A percentile compares a stretch with the other conserved stretches of the same genome.
These are phyloP conservation scores for Pseudopipra pipra DNA, from an alignment of 2,113 vertebrate species.

Conservation along the genomic window DNA sequence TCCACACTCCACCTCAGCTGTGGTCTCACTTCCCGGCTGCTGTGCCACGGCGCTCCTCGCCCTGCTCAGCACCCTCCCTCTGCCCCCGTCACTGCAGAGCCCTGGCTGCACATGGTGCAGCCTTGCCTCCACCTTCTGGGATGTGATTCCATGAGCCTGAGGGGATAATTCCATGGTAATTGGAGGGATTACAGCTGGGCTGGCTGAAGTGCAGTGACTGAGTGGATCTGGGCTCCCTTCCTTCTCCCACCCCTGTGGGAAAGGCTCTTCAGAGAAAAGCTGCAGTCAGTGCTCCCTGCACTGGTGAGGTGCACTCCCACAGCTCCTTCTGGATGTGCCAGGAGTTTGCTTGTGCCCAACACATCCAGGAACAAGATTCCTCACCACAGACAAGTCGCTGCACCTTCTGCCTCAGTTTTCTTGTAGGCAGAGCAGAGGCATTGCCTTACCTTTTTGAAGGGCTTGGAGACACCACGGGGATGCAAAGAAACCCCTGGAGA, in stretches of 20 bases:
- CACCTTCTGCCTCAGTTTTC: not conserved
- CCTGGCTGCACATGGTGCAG: not conserved
- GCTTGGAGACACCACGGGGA: not conserved
- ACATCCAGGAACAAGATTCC: not conserved
- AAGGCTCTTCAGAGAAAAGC: not conserved
- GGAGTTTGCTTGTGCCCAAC: not conserved
- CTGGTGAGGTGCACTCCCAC: not conserved
- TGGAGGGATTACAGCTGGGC: not conserved
- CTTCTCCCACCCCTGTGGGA: not conserved
- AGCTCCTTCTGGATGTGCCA: not conserved
- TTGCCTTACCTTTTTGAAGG: not conserved
- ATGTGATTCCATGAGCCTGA: not conserved
- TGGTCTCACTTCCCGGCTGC: fast-evolving
- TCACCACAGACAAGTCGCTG: not conserved
- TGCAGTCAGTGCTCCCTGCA: fast-evolving
- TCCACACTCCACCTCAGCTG: not conserved
- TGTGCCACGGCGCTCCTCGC: fast-evolving
- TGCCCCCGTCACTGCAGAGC: fast-evolving
- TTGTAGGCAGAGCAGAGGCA: not conserved
- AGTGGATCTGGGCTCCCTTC: fast-evolving
- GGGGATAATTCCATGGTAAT: fast-evolving
- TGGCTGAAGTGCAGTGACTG: fast-evolving
- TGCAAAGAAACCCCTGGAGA: not conserved
- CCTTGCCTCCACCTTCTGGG: not conserved
- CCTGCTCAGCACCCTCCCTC: not conserved